Conservation (phyloP, 2,113 vertebrate species). For the Bos taurus region DNA sequence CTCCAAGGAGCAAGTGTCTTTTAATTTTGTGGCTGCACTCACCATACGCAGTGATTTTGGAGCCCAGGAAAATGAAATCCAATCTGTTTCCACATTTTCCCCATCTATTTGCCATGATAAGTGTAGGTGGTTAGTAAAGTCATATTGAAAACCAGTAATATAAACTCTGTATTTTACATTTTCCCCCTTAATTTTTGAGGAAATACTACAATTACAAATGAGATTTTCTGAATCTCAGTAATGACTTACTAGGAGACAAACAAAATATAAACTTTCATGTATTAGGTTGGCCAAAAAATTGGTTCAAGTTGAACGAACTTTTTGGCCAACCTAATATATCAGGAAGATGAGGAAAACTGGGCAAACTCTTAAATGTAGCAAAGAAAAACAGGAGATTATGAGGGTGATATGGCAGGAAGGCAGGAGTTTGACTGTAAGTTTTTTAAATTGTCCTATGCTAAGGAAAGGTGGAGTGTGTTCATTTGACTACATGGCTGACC, state of each 20-base stretch:
- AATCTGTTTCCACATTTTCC: neutral
- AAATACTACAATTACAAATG: slow-evolving; percentile 9
- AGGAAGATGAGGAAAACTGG: neutral
- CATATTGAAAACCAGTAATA: neutral
- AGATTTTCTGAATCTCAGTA: slow-evolving; percentile 17
- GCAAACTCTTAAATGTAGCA: neutral
- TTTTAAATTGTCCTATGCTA: neutral
- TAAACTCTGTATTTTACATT: neutral
- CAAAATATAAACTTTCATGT: neutral
- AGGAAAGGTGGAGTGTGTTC: neutral
- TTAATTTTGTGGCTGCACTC: neutral
- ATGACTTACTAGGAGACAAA: neutral
- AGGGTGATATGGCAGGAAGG: neutral
- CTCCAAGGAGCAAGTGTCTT: neutral
- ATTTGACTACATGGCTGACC: neutral
- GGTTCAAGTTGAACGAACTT: neutral
- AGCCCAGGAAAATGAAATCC: neutral
- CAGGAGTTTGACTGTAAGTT: neutral
- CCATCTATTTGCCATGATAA: neutral
- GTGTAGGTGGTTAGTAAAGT: neutral
- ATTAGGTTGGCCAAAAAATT: neutral
- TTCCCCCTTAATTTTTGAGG: neutral
- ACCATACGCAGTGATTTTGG: neutral
- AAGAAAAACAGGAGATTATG: neutral
- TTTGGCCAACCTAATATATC: neutral